These are phyloP conservation scores for Phalanger gymnotis DNA, from an alignment of 2,797 vertebrate species.

Conservation along the genomic window DNA sequence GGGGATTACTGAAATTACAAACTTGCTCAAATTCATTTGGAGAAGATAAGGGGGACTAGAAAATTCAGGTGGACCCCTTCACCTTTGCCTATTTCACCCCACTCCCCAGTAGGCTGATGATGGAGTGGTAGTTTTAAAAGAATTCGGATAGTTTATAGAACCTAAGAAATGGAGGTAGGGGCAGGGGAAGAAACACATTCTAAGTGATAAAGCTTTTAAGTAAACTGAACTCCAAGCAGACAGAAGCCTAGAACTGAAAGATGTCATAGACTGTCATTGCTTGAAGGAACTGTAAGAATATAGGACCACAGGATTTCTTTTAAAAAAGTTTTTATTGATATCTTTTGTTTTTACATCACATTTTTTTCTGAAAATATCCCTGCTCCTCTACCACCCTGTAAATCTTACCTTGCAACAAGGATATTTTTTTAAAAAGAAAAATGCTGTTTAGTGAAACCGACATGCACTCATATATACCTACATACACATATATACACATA, in stretches of 20 bases:
- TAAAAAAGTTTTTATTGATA: background rate
- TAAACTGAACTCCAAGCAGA: background rate
- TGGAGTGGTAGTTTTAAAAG: background rate
- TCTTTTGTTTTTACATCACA: background rate
- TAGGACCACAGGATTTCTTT: background rate
- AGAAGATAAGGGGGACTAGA: background rate
- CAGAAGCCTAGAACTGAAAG: background rate
- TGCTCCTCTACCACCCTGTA: background rate
- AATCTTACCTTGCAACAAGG: background rate
- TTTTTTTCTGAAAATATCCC: background rate
- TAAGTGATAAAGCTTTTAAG: background rate
- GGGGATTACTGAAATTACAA: background rate
- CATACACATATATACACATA: too few relatives aligned
- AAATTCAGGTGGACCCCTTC: background rate
- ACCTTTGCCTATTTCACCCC: background rate
- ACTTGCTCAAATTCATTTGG: background rate
- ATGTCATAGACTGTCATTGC: background rate
- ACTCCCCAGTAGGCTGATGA: background rate
- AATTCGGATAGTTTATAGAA: background rate
- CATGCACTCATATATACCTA: background rate
- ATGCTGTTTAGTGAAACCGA: background rate
- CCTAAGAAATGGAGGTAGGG: background rate
- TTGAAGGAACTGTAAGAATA: background rate
- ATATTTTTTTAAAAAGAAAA: background rate
- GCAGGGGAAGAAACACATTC: background rate